Evolutionary conservation across 2,888 invertebrate species (phyloP), one percentile per base, ranked within the genome.

Genomic region (Pammene fasciana): DNA sequence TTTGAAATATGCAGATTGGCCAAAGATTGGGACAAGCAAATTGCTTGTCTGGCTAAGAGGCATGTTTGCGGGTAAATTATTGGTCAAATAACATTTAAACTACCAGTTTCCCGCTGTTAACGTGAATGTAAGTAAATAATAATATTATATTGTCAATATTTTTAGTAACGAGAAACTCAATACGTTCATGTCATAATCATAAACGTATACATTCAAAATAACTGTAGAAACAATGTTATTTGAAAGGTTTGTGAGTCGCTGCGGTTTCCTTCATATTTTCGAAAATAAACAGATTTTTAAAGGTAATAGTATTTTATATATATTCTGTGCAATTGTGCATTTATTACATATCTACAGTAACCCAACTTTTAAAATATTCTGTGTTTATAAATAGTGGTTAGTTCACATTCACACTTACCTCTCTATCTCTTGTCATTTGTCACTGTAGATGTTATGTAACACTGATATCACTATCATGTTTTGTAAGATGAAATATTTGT

Each of bases 1-100:
- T 62, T 46, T 65, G 50, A 65, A 68, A 68, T 68, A 65, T 68
- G 68, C 45, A 68, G 57, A 68, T 68, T 68, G 52, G 52, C 43
- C 16, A 61, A 8, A 61, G 54, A 60, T 67, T 60, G 54, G 64
- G 68, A 52, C 64, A 46, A 26, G 50, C 18, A 65, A 68, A 59
- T 68, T 68, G 57, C 36, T 34, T 64, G 68, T 57, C 57, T 14
- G 64, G 45, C 5, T 38, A 13, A 52, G 36, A 45, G 52, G 62
- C 43, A 43, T 55, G 56, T 59, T 60, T n/a, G 13, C 57, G 36
- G 45, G 26, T 46, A 14, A 59, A 45, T 50, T 38, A 61, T 48
- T 18, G 61, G 50, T 18, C 13, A n/a, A 52, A 62, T 41, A 52
- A 52, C 16, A 52, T 62, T 62, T 26, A 26, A 48, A 50, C 50